Base-by-base conservation (phyloP, 2,888 invertebrate genomes). In the Metellina segmentata region DNA sequence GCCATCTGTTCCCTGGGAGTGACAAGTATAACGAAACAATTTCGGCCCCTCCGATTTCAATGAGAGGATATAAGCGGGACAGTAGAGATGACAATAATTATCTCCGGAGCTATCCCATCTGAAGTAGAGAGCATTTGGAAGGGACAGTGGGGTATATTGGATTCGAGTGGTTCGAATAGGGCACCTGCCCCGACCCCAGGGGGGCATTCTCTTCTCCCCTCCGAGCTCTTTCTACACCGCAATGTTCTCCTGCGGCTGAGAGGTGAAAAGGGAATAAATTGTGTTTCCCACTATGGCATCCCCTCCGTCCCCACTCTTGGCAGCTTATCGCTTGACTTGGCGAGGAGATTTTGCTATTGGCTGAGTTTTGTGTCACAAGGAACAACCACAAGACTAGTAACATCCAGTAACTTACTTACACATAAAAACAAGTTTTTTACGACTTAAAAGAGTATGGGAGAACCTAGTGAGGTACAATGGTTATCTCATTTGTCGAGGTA, bases 121-220 rank as follows among this genome's bases (percentile, higher is more conserved):
- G 61, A 61, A 61, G 61, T 6, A 61, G 61, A 61, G 79, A 53
- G n/a, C 87, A 87, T 87, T 79, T 87, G 87, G 78, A 9, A 9
- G 19, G 53, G 87, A 87, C 87, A 87, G 87, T 34, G 72, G 72
- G 34, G 74, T n/a, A 19, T 72, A 48, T 79, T 53, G 52, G 51
- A 72, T 72, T 79, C n/a, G 48, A 71, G 78, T 51, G 79, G n/a
- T 51, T 34, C 72, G 83, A 83, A 83, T 83, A 74, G 79, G 72
- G 72, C 71, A n/a, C 19, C 75, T 72, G 71, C 53, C 79, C 71
- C 53, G 74, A 61, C 52, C 74, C 83, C 52, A 52, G 53, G 61
- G 74, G 74, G 72, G 83, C 19, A 34, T 53, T 52, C 83, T 83
- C 53, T 34, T 61, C 13, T 83, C 52, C 19, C 34, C 53, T 72